Base-by-base conservation (phyloP, 1,140 invertebrate genomes). In the Meteorus sp. region DNA sequence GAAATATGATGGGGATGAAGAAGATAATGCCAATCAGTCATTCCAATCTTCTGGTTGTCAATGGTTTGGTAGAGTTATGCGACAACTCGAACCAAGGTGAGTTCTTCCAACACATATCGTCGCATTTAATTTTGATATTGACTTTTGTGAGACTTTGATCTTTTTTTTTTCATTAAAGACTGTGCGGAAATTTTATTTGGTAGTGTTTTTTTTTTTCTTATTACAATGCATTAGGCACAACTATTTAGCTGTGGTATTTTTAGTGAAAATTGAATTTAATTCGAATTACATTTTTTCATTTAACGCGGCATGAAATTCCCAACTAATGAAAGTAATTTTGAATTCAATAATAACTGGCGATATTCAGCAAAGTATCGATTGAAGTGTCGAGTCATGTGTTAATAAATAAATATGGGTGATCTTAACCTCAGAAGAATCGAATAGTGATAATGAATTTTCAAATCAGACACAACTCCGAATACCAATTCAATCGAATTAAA, bases 1-100 rank as follows among this genome's bases (percentile, higher is more conserved):
- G 74, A 87, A 87, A 58, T 92, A 91, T 54, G 89, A 93, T 61
- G 78, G 77, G 33, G 51, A 63, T 22, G 64, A 68, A 53, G 68
- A 68, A 22, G 67, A 64, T 6, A 65, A 64, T 13, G 67, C 61
- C 23, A 68, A 74, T 55, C 70, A 69, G 2, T 64, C 71, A 1
- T 48, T 74, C 25, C 60, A 69, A 29, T 72, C 67, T 53, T 69
- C 73, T 56, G 69, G 73, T 29, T 77, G 62, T 58, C 75, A 78
- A 35, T 81, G 78, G 78, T 79, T 79, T 60, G 66, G 64, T 61
- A 72, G 66, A 54, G 69, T 75, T 22, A 75, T 81, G 68, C 70
- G 70, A 56, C 76, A 81, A 63, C 62, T 79, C 51, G 76, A 81
- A 53, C 70, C 77, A 59, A 79, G 74, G 78, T 81, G 41, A 45